Evolutionary conservation across 2,113 vertebrate species (phyloP).

Genomic region (Naja naja): DNA sequence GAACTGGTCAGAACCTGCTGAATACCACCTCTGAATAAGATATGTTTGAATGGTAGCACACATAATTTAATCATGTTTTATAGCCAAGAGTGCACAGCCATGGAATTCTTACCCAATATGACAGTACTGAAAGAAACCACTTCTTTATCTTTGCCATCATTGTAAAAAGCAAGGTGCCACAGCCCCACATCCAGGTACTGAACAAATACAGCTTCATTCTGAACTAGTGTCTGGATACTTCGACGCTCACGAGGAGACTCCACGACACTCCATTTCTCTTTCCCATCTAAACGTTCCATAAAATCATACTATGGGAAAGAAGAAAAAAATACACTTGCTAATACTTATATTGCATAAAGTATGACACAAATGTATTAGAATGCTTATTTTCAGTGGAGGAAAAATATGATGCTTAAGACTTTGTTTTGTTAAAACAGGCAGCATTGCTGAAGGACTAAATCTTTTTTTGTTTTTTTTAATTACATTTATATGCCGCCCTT

Average conservation of each 20-base stretch:
- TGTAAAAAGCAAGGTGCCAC: slow-evolving; percentile 99
- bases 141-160: slow-evolving; percentile 94
- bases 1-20: too few relatives aligned
- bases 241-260: slow-evolving; percentile 90
- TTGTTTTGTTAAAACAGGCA: background rate
- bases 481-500: too few relatives aligned
- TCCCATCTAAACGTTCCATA: slow-evolving; percentile 97
- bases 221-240: slow-evolving; percentile 95
- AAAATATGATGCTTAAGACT: background rate
- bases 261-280: slow-evolving; percentile 98
- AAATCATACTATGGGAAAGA: slow-evolving; percentile 85
- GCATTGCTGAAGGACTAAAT: background rate
- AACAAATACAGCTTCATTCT: slow-evolving; percentile 96
- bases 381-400: background rate
- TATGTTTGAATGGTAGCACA: background rate
- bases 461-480: too few relatives aligned
- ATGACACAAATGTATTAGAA: background rate
- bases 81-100: background rate
- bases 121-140: slow-evolving; percentile 92
- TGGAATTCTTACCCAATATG: slow-evolving; percentile 81
- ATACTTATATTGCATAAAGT: background rate
- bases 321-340: background rate
- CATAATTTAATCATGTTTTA: background rate
- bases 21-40: too few relatives aligned
- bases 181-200: slow-evolving; percentile 93